Conservation (phyloP, 1,140 invertebrate genomes). For the Latrodectus geometricus region DNA sequence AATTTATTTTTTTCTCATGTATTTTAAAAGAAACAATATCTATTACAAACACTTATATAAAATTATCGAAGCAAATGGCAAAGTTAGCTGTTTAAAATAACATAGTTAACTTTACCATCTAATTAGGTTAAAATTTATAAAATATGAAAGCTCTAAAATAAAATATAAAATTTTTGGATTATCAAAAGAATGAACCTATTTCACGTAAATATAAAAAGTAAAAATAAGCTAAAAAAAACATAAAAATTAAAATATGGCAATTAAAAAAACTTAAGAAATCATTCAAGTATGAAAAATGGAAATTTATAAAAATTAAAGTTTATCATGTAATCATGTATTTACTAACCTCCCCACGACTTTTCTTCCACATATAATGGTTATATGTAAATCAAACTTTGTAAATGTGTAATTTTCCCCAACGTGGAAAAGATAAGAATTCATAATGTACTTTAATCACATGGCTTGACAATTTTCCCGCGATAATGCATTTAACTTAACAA, state of each 20-base stretch:
- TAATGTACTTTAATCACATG: conserved; percentile 29
- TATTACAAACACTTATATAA: no score
- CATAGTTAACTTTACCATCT: no score
- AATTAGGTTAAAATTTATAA: no score
- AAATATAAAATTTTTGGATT: no score
- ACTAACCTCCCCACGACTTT: conserved; percentile 9
- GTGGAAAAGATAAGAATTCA: conserved; percentile 12
- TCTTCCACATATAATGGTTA: neutral
- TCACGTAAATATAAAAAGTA: neutral
- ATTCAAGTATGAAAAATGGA: neutral
- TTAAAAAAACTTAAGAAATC: neutral
- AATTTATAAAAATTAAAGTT: neutral
- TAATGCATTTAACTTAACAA: neutral
- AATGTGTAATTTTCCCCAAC: conserved; percentile 12
- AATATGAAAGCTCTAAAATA: no score
- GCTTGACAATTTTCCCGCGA: conserved; percentile 41
- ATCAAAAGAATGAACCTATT: neutral
- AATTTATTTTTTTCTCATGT: no score
- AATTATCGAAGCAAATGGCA: no score
- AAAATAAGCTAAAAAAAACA: neutral
- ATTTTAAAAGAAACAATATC: no score
- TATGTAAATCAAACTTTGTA: neutral
- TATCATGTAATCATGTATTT: neutral
- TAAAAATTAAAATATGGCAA: neutral
- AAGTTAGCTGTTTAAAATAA: no score